Evolutionary conservation across 35 echinoderm and acorn worm species (phyloP).

Genomic region (Anneissia japonica): DNA sequence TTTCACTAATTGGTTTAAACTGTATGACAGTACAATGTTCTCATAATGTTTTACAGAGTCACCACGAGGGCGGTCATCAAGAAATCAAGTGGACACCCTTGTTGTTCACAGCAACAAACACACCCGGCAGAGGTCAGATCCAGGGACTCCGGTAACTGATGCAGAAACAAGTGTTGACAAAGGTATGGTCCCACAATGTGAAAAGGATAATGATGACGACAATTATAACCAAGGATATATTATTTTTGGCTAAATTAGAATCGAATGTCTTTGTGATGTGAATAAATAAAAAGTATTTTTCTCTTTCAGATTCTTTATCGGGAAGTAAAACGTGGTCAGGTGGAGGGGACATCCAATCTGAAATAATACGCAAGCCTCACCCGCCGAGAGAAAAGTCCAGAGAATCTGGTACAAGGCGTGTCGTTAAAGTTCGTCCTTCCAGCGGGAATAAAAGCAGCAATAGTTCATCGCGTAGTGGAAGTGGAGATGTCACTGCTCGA

Average conservation of each 20-base stretch:
- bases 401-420: constrained; percentile 72
- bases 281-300: too few relatives aligned
- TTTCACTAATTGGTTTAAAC: too few relatives aligned
- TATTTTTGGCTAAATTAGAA: too few relatives aligned
- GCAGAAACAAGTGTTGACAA: constrained; percentile 42
- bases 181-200: too few relatives aligned
- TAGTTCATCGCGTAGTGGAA: background rate
- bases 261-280: too few relatives aligned
- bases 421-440: constrained; percentile 70
- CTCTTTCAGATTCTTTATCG: constrained; percentile 34
- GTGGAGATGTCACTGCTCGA: background rate
- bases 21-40: too few relatives aligned
- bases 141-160: constrained; percentile 52
- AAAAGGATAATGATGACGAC: too few relatives aligned
- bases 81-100: constrained; percentile 34
- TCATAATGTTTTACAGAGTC: constrained; percentile 31
- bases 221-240: too few relatives aligned
- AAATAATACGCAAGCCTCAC: constrained; percentile 61
- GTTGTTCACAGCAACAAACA: constrained; percentile 45
- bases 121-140: constrained; percentile 65
- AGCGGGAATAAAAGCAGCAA: constrained; percentile 63
- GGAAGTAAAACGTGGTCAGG: constrained; percentile 87
- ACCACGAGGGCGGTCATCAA: background rate
- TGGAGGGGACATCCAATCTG: constrained; percentile 21
- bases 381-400: constrained; percentile 38